These are phyloP conservation scores for Argyrosomus japonicus DNA, from an alignment of 2,113 vertebrate genomes.

Conservation along the genomic window DNA sequence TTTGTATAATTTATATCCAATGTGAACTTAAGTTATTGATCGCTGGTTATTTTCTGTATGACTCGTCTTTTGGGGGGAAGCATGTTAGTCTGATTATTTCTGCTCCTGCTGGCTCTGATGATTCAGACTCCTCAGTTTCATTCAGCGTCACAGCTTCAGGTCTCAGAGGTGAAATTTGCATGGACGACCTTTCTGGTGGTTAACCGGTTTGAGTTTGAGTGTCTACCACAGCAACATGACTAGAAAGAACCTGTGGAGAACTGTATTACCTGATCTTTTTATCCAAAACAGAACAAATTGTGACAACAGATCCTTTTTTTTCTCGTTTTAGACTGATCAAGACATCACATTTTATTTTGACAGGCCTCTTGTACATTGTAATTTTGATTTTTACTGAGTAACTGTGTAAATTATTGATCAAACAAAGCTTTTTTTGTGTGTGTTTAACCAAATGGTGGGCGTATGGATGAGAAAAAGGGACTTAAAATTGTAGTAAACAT, in stretches of 20 bases:
- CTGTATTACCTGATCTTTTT: conserved; percentile 38
- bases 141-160: conserved; percentile 22
- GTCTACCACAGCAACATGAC: conserved; percentile 23
- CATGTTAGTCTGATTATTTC: conserved; percentile 30
- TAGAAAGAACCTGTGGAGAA: conserved; percentile 23
- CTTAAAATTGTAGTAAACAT: conserved; percentile 64
- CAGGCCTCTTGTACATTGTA: conserved; percentile 67
- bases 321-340: conserved; percentile 51
- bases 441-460: conserved; percentile 80
- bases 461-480: conserved; percentile 84
- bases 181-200: conserved; percentile 13
- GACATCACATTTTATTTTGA: conserved; percentile 62
- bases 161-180: conserved; percentile 42
- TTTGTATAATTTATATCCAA: conserved; percentile 74
- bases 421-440: conserved; percentile 63
- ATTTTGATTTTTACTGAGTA: conserved; percentile 71
- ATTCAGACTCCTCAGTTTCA: conserved; percentile 13
- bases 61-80: conserved; percentile 45
- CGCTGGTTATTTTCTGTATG: conserved; percentile 54
- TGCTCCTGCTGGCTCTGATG: conserved; percentile 17
- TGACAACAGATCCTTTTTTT: conserved; percentile 17
- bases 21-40: conserved; percentile 75
- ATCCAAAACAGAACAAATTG: conserved; percentile 48
- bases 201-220: conserved; percentile 5
- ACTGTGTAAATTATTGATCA: conserved; percentile 74